Conservation (phyloP, 2,888 invertebrate genomes). For the Diabrotica balteata region DNA sequence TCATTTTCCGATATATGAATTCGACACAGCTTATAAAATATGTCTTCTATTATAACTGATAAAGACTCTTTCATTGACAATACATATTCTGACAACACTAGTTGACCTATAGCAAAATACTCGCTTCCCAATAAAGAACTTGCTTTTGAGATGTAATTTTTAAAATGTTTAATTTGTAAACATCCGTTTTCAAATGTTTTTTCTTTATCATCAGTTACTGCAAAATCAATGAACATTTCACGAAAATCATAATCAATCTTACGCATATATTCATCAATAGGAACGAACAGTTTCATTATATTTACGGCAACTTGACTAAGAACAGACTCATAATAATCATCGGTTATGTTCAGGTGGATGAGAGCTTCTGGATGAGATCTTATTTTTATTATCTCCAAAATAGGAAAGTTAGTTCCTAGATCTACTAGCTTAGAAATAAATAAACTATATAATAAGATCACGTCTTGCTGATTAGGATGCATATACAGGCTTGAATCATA, state of each 20-base stretch:
- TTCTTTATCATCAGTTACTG: conserved; percentile 36
- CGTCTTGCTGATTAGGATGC: conserved; percentile 66
- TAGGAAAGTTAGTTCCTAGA: conserved; percentile 34
- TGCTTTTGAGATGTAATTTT: conserved; percentile 67
- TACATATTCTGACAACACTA: conserved; percentile 71
- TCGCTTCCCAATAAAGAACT: conserved; percentile 70
- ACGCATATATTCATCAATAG: conserved; percentile 66
- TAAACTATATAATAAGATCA: conserved; percentile 66
- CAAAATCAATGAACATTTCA: conserved; percentile 41
- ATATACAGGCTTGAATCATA: conserved; percentile 56
- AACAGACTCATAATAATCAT: conserved; percentile 58
- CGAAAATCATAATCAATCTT: conserved; percentile 65
- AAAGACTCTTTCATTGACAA: conserved; percentile 68
- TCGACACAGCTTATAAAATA: conserved; percentile 69
- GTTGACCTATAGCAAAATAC: conserved; percentile 71
- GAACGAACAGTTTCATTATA: conserved; percentile 65
- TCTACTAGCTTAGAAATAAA: conserved; percentile 60
- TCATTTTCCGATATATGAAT: conserved; percentile 72
- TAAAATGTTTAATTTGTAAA: conserved; percentile 68
- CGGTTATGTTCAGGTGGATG: conserved; percentile 50
- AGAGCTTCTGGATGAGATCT: conserved; percentile 39
- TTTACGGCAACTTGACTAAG: conserved; percentile 63
- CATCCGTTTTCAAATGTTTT: conserved; percentile 68
- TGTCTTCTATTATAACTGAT: conserved; percentile 66
- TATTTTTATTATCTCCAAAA: conserved; percentile 46